A percentile compares a stretch with the other conserved stretches of the same genome.
phyloP scores from a whole-genome alignment of 2,797 vertebrate genomes.

The Gadopsis marmoratus region DNA sequence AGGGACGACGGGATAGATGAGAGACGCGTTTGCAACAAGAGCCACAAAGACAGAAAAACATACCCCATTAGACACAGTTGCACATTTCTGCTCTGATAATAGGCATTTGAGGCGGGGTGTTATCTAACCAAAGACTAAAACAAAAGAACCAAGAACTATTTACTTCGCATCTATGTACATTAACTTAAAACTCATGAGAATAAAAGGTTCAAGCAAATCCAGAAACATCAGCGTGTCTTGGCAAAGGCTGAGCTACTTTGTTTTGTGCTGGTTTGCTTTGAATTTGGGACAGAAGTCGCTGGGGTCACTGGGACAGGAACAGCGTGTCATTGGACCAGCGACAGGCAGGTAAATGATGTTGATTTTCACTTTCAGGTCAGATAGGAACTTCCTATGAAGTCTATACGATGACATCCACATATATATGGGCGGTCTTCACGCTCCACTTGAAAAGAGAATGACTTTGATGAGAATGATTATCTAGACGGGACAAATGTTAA shows the following conservation, averaged over 20 bases:
- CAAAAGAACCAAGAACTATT: conserved; percentile 46
- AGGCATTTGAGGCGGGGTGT: conserved; percentile 32
- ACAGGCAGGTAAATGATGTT: conserved; percentile 26
- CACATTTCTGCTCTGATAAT: conserved; percentile 42
- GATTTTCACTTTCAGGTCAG: conserved; percentile 24
- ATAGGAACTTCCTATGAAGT: conserved; percentile 1
- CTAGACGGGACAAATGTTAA: conserved; percentile 21
- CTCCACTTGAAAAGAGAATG: neutral
- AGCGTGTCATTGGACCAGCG: conserved; percentile 18
- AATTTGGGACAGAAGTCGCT: conserved; percentile 36
- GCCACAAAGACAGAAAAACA: conserved; percentile 64
- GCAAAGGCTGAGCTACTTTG: conserved; percentile 31
- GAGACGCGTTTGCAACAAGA: conserved; percentile 67
- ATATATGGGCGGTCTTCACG: conserved; percentile 18
- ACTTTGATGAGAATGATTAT: conserved; percentile 14
- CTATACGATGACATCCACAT: neutral
- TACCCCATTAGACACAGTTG: conserved; percentile 28
- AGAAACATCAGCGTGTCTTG: conserved; percentile 19
- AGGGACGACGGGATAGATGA: conserved; percentile 62
- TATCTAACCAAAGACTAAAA: conserved; percentile 49
- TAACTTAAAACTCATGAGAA: conserved; percentile 26
- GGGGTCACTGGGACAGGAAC: conserved; percentile 32
- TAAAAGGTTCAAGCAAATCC: conserved; percentile 18
- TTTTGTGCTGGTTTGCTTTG: conserved; percentile 15
- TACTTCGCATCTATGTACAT: conserved; percentile 21